Evolutionary conservation across 2,113 vertebrate genomes (phyloP), one percentile per base, ranked within the genome.

Genomic region (Helogale parvula): DNA sequence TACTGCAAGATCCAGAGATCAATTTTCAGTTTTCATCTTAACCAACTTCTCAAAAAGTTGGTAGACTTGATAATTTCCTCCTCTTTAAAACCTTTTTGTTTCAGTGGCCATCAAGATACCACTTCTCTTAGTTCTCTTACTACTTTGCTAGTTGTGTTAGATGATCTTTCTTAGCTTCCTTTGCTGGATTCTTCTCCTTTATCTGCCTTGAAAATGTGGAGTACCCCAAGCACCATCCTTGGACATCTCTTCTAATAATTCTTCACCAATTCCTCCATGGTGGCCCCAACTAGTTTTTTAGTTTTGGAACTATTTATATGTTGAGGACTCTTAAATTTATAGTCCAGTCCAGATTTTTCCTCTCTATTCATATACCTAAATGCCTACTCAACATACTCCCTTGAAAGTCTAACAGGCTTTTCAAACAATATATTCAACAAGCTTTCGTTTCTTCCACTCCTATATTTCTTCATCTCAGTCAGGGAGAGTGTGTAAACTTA

Each of bases 31-130:
- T 31, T 77, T 86, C 71, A 38, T 85, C 41, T 85, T 66, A 85
- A 76, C 69, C 72, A 87, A 3, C 71, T 76, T 88, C 29, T 80
- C 29, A 84, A 65, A 80, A 96, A 76, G 81, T 65, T 88, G 45
- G 93, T 25, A 60, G 54, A 81, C 31, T 29, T 84, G 13, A 79
- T 63, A 7, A 74, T 88, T 96, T 80, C 74, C 84, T 97, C n/a
- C 76, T 95, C 63, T 47, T 72, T 54, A 69, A 63, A 80, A 52
- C 3, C 21, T 41, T 83, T 91, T 88, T 80, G 54, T 86, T 35
- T 38, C 54, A 60, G 38, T 80, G 69, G 66, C 31, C 65, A 88
- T 57, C 33, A 77, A 8, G 38, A 57, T 19, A 81, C 35, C 5
- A 52, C 23, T 38, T 95, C 45, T 88, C 29, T 92, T 47, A 33